These are phyloP conservation scores for Pollimyrus isidori DNA, from an alignment of 2,113 vertebrate species.

Conservation along the genomic window DNA sequence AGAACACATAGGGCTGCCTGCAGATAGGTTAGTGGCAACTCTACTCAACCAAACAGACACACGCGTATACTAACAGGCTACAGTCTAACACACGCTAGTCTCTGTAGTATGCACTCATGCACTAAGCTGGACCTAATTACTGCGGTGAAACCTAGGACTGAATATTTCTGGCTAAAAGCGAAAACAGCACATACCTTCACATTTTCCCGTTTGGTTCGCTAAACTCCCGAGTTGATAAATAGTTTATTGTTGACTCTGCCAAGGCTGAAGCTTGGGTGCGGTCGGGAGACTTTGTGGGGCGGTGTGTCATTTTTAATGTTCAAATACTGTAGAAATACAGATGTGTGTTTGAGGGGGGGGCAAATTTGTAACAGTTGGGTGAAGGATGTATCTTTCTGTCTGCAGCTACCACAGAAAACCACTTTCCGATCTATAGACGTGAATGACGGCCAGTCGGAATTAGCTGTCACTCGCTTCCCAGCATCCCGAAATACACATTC, in stretches of 20 bases:
- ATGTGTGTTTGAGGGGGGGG: neutral
- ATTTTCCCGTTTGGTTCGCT: neutral
- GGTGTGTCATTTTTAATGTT: neutral
- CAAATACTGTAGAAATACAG: neutral
- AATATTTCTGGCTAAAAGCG: neutral
- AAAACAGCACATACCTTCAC: neutral
- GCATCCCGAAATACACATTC: neutral
- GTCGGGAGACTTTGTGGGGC: neutral
- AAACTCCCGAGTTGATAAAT: neutral
- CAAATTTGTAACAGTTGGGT: neutral
- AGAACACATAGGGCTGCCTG: conserved; percentile 26
- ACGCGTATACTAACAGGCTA: conserved; percentile 10
- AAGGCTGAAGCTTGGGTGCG: neutral
- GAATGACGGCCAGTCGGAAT: neutral
- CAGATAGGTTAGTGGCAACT: conserved; percentile 54
- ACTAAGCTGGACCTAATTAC: neutral
- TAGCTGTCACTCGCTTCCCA: neutral
- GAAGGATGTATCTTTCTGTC: conserved; percentile 4
- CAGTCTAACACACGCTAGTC: neutral
- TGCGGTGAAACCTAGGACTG: neutral
- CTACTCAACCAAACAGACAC: conserved; percentile 31
- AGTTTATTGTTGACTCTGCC: neutral
- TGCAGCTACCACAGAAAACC: neutral
- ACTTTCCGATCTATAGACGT: neutral
- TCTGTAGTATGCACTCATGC: neutral